Conservation (phyloP, 2,797 vertebrate species). For the Rhodeus uyekii region DNA sequence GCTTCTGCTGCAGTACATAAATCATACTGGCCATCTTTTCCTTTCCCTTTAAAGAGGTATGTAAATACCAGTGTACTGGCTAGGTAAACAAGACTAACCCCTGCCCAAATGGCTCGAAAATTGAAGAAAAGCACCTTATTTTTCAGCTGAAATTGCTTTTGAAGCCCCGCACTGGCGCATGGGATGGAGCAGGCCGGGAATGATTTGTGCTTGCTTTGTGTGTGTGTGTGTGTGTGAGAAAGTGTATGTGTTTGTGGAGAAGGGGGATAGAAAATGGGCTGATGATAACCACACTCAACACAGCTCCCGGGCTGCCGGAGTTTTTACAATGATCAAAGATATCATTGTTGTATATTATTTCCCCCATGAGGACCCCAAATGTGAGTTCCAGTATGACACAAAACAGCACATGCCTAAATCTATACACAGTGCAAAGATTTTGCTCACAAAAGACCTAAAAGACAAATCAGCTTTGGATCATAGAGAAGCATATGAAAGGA, state of each 20-base stretch:
- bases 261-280: slow-evolving; percentile 89
- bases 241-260: slow-evolving; percentile 35
- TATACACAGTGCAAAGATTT: slow-evolving; percentile 28
- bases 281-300: slow-evolving; percentile 94
- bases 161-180: slow-evolving; percentile 89
- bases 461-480: slow-evolving; percentile 36
- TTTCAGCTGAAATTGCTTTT: slow-evolving; percentile 99
- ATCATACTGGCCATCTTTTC: slow-evolving; percentile 93
- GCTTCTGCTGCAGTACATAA: slow-evolving; percentile 97
- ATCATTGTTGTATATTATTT: slow-evolving; percentile 90
- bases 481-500: slow-evolving; percentile 20
- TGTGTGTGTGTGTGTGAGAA: slow-evolving; percentile 28
- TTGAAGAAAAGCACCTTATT: slow-evolving; percentile 99
- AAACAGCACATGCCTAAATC: slow-evolving; percentile 25
- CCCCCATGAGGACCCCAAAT: slow-evolving; percentile 81
- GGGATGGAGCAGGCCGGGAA: slow-evolving; percentile 90
- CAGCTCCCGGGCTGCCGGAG: slow-evolving; percentile 82
- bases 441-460: slow-evolving; percentile 27
- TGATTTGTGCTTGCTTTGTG: slow-evolving; percentile 74
- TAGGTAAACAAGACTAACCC: slow-evolving; percentile 99
- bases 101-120: slow-evolving; percentile 98
- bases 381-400: slow-evolving; percentile 79
- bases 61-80: slow-evolving; percentile 99
- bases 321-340: slow-evolving; percentile 93
- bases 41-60: slow-evolving; percentile 94